Evolutionary conservation across 37 sponge, comb jelly and placozoan species (phyloP), one percentile per base, ranked within the genome.

Genomic region (Halisarca cf. caerulea): DNA sequence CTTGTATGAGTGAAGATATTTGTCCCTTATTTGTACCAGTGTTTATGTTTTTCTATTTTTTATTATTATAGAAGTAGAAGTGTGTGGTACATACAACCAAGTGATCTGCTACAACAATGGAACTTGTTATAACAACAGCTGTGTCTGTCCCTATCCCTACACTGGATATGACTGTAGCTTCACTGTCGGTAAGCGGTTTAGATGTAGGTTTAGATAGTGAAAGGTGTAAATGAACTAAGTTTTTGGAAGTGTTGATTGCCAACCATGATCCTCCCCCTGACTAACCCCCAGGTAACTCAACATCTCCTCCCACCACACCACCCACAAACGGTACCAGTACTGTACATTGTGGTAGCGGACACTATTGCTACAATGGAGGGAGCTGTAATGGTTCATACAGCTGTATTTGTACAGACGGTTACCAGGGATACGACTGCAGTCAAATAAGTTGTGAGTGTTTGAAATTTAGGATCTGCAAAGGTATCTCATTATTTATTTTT

Each of bases 61-160:
- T n/a, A n/a, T n/a, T n/a, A n/a, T n/a, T 55, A 55, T 55, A 55
- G 57, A 55, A 55, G 17, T 55, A 20, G 57, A 55, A 17, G 57
- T 55, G 11, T 55, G 71, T 69, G 71, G 71, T 66, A 14, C 23
- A 8, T 66, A 66, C 37, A 69, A 34, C 34, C 2, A 36, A 4
- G 21, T 21, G 21, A 35, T 69, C 33, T 69, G 71, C 37, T 28
- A 34, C 33, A 69, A 69, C 37, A 69, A 69, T 34, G 71, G 36
- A 3, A 69, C 71, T 3, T 69, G 71, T 15, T 20, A 8, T 2
- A 11, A 7, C 33, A 36, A 28, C 4, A 1, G 20, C 2, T 74
- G 77, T 41, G 44, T 44, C 43, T 74, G 77, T 21, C 71, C 71
- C 25, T 69, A n/a, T 15, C 71, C 71, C 2, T 69, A 69, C 37